Evolutionary conservation across 2,888 invertebrate genomes (phyloP).

Genomic region (Drosophila mimetica): DNA sequence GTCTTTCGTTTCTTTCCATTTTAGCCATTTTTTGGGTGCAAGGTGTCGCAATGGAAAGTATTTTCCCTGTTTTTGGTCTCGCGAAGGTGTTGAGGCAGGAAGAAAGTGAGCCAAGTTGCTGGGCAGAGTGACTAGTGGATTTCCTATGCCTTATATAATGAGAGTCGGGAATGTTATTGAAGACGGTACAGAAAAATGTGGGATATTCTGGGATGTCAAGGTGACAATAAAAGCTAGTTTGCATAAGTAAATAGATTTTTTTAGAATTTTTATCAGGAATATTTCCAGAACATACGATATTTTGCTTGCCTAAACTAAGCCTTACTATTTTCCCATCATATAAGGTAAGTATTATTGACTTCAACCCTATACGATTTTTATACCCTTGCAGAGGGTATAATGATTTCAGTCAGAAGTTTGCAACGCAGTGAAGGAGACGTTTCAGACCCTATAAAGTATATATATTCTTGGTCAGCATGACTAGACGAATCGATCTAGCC

Average conservation of each 20-base stretch:
- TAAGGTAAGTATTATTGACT: too few relatives aligned
- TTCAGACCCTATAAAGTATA: too few relatives aligned
- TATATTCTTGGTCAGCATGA: too few relatives aligned
- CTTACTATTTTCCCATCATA: too few relatives aligned
- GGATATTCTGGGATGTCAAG: not conserved
- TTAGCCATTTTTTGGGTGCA: slow-evolving; percentile 26
- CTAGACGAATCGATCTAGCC: too few relatives aligned
- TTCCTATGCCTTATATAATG: slow-evolving; percentile 27
- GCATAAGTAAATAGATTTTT: too few relatives aligned
- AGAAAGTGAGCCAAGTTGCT: slow-evolving; percentile 24
- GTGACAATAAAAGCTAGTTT: not conserved
- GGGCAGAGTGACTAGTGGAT: slow-evolving; percentile 25
- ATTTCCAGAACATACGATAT: too few relatives aligned
- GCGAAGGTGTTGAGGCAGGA: slow-evolving; percentile 29
- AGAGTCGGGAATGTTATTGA: slow-evolving; percentile 7
- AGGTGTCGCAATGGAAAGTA: slow-evolving; percentile 66
- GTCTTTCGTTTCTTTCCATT: slow-evolving; percentile 23
- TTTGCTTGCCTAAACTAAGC: too few relatives aligned
- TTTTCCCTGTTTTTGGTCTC: slow-evolving; percentile 43
- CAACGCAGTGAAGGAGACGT: too few relatives aligned
- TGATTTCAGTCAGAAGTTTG: too few relatives aligned
- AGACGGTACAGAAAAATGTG: not conserved
- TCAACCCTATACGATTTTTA: too few relatives aligned
- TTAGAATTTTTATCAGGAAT: not conserved
- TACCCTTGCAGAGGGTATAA: too few relatives aligned